A percentile compares a stretch with the other conserved stretches of the same genome.
Evolutionary conservation across 2,888 invertebrate genomes (phyloP).

Genomic region (Adelphocoris suturalis): DNA sequence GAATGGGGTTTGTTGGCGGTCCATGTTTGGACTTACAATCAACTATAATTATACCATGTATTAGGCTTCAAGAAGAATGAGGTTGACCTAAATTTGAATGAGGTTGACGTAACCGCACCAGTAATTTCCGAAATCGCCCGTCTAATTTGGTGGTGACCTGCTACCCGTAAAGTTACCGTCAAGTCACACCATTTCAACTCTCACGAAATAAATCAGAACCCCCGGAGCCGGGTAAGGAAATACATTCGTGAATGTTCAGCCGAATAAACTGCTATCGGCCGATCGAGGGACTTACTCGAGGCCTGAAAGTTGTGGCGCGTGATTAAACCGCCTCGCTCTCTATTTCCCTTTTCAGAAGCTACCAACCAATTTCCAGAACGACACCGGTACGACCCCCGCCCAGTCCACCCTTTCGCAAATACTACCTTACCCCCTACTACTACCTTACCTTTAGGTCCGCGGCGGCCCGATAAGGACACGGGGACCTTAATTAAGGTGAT

Average conservation of each 20-base stretch:
- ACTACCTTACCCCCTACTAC: not conserved
- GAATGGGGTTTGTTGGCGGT: too few species aligned
- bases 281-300: not conserved
- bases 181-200: too few species aligned
- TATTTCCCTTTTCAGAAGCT: not conserved
- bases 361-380: slow-evolving; percentile 16
- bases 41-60: too few species aligned
- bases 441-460: not conserved
- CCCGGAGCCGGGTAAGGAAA: too few species aligned
- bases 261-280: slow-evolving; percentile 21
- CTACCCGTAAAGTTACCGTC: too few species aligned
- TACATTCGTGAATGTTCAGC: not conserved
- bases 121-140: too few species aligned
- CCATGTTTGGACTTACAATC: too few species aligned
- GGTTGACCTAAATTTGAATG: too few species aligned
- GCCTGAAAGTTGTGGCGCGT: not conserved
- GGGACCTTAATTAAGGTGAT: slow-evolving; percentile 1
- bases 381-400: not conserved
- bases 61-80: too few species aligned
- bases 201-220: too few species aligned
- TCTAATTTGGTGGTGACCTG: too few species aligned
- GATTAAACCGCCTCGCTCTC: not conserved
- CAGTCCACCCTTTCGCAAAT: not conserved
- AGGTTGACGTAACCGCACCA: too few species aligned
- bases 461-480: not conserved